Percentiles rank a stretch among this genome's conserved stretches.
Conservation (phyloP, 2,888 invertebrate genomes). For the Acanthosepion lycidas region DNA sequence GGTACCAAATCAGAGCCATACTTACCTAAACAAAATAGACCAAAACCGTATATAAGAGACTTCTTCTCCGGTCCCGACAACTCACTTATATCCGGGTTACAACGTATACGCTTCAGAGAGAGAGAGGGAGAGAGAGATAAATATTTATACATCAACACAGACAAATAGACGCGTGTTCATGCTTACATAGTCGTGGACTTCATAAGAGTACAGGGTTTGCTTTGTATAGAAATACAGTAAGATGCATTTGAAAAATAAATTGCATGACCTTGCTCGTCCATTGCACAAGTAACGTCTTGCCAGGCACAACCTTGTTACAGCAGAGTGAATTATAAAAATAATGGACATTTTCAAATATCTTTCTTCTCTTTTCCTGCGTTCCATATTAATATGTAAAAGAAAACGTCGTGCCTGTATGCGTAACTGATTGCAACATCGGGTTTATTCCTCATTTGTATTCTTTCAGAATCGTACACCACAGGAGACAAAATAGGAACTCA, state of each 20-base stretch:
- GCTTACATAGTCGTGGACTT: not conserved
- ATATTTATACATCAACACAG: not conserved
- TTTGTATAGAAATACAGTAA: too few species aligned
- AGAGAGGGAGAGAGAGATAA: too few species aligned
- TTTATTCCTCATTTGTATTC: conserved; percentile 16
- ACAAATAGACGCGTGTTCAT: not conserved
- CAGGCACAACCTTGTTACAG: not conserved
- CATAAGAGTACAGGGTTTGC: not conserved
- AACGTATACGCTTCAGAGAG: too few species aligned
- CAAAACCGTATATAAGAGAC: too few species aligned
- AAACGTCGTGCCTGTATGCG: not conserved
- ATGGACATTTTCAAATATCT: not conserved
- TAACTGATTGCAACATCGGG: not conserved
- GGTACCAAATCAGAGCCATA: too few species aligned
- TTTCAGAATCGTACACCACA: not conserved
- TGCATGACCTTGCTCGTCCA: not conserved
- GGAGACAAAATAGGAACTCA: not conserved
- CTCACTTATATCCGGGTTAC: too few species aligned
- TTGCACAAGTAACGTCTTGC: not conserved
- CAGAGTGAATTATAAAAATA: not conserved
- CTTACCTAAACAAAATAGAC: too few species aligned
- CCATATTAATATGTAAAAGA: not conserved
- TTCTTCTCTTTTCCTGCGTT: not conserved
- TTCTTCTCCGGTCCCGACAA: too few species aligned
- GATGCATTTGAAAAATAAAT: not conserved